Evolutionary conservation across 2,113 vertebrate genomes (phyloP).

Genomic region (Calypte anna): DNA sequence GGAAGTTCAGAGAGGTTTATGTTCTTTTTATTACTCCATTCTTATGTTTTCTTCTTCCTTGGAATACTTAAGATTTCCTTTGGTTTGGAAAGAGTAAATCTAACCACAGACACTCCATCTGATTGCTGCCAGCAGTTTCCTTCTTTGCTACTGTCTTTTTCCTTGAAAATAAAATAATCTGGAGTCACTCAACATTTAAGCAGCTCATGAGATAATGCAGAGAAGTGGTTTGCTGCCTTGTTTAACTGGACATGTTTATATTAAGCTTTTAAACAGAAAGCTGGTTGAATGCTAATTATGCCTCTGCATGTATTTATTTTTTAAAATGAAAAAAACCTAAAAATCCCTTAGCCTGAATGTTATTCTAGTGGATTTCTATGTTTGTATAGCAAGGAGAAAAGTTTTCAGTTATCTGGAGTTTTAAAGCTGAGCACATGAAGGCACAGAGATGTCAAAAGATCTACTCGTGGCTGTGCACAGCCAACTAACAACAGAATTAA

Average conservation of each 20-base stretch:
- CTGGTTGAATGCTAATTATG: not conserved
- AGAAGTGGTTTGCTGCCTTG: not conserved
- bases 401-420: not conserved
- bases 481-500: not conserved
- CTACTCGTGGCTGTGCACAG: not conserved
- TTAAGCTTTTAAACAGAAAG: conserved; percentile 5
- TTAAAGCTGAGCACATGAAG: not conserved
- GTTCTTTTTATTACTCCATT: not conserved
- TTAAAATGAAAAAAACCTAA: not conserved
- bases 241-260: not conserved
- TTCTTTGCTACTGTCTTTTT: not conserved
- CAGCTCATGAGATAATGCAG: not conserved
- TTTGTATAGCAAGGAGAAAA: not conserved
- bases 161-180: not conserved
- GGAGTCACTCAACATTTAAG: not conserved
- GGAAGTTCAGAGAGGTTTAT: not conserved
- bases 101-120: not conserved
- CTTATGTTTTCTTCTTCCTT: not conserved
- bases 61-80: not conserved
- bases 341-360: not conserved
- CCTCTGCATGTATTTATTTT: not conserved
- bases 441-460: not conserved
- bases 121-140: not conserved
- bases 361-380: not conserved
- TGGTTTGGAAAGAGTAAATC: not conserved